phyloP scores from a whole-genome alignment of 2,888 invertebrate species.

The Pandemis heparana region DNA sequence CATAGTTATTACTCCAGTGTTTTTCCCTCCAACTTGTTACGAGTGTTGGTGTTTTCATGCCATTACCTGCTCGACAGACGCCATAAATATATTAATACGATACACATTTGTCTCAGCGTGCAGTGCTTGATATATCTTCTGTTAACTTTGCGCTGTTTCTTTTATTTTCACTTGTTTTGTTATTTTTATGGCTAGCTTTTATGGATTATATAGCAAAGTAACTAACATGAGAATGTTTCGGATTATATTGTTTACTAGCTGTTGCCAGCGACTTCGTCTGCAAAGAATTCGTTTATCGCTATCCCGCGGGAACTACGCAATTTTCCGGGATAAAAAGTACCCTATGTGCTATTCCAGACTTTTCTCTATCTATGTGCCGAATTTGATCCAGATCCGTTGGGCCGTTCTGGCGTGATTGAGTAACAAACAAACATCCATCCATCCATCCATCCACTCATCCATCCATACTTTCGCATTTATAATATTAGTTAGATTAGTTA shows the following conservation, averaged over 20 bases:
- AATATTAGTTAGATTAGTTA: too few species aligned
- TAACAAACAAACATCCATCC: too few species aligned
- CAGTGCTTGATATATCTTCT: conserved; percentile 60
- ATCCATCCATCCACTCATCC: too few species aligned
- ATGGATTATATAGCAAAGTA: conserved; percentile 6
- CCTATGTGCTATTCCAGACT: too few species aligned
- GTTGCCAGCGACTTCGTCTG: too few species aligned
- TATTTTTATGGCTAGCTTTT: conserved; percentile 30
- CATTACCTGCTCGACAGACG: conserved; percentile 82
- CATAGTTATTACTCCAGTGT: conserved; percentile 68
- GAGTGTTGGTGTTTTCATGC: conserved; percentile 80
- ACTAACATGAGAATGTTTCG: background rate
- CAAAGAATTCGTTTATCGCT: too few species aligned
- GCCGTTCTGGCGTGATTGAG: too few species aligned
- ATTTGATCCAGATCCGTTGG: too few species aligned
- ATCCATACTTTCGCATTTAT: too few species aligned
- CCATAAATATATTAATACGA: conserved; percentile 80
- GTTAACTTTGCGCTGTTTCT: conserved; percentile 48
- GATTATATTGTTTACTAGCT: background rate
- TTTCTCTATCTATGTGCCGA: too few species aligned
- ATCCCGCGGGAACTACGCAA: too few species aligned
- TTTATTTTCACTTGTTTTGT: conserved; percentile 40
- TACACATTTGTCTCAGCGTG: conserved; percentile 69
- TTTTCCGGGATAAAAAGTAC: too few species aligned
- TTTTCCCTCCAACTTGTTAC: conserved; percentile 68